Evolutionary conservation across 2,113 vertebrate species (phyloP).

Genomic region (Cyprinodon brontotheroides): DNA sequence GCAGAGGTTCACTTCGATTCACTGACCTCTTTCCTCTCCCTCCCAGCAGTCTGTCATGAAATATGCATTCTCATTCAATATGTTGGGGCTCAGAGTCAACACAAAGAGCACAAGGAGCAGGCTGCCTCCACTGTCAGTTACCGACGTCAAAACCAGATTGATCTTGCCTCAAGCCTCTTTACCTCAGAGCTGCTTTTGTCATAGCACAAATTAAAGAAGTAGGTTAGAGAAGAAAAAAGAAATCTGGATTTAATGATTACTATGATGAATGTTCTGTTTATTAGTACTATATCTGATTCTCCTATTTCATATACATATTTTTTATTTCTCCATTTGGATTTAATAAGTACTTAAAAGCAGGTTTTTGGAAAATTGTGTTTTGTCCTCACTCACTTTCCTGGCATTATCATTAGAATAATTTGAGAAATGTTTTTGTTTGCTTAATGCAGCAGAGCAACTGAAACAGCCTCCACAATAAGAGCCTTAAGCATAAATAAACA

Average conservation of each 20-base stretch:
- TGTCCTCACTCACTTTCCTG: no score
- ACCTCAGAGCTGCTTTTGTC: slow-evolving; percentile 31
- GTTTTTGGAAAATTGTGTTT: no score
- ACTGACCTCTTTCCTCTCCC: slow-evolving; percentile 22
- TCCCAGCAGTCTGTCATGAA: slow-evolving; percentile 59
- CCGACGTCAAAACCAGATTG: slow-evolving; percentile 26
- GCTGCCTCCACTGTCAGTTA: slow-evolving; percentile 20
- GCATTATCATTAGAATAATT: no score
- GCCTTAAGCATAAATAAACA: background rate
- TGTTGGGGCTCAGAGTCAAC: slow-evolving; percentile 48
- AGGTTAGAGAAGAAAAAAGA: background rate
- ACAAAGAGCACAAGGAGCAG: slow-evolving; percentile 36
- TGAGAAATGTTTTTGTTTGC: no score
- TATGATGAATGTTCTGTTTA: no score
- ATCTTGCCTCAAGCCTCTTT: slow-evolving; percentile 12
- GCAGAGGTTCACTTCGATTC: slow-evolving; percentile 25
- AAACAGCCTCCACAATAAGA: no score
- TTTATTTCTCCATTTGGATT: no score
- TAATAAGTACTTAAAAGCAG: no score
- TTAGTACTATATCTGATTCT: no score
- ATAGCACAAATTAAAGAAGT: slow-evolving; percentile 41
- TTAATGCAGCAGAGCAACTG: background rate
- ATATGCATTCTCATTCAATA: slow-evolving; percentile 68
- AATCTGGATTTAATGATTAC: background rate
- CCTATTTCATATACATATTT: no score